These are phyloP conservation scores for Heliconius himera DNA, from an alignment of 1,140 invertebrate genomes.

Conservation along the genomic window DNA sequence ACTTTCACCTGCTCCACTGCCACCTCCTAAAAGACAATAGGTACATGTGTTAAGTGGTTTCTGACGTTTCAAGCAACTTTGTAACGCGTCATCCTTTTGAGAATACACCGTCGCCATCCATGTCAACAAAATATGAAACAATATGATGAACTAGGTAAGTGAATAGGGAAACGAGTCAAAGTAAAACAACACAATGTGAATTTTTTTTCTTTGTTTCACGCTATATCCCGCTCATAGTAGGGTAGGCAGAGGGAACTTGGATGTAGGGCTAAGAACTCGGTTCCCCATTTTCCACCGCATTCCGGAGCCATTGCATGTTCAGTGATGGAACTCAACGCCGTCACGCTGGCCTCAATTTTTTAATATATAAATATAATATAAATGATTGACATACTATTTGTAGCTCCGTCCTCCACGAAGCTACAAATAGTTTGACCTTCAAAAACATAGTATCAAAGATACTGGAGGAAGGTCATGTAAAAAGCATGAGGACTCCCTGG, in stretches of 20 bases:
- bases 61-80: conserved; percentile 32
- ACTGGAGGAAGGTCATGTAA: no score
- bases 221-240: no score
- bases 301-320: no score
- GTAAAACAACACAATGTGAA: neutral
- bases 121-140: conserved; percentile 6
- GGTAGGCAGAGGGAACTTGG: no score
- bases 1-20: conserved; percentile 36
- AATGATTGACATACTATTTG: neutral
- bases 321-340: no score
- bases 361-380: neutral
- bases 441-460: no score
- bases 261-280: no score
- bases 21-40: conserved; percentile 29
- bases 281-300: no score
- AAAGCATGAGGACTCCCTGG: no score
- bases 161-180: neutral
- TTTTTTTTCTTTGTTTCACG: no score
- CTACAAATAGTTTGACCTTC: no score
- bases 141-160: neutral
- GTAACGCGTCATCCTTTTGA: conserved; percentile 21
- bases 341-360: neutral
- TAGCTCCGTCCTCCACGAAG: no score
- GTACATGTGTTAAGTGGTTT: conserved; percentile 43
- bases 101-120: neutral